Base-by-base conservation (phyloP, 2,888 invertebrate species). In the Sclerodermus sp. region DNA sequence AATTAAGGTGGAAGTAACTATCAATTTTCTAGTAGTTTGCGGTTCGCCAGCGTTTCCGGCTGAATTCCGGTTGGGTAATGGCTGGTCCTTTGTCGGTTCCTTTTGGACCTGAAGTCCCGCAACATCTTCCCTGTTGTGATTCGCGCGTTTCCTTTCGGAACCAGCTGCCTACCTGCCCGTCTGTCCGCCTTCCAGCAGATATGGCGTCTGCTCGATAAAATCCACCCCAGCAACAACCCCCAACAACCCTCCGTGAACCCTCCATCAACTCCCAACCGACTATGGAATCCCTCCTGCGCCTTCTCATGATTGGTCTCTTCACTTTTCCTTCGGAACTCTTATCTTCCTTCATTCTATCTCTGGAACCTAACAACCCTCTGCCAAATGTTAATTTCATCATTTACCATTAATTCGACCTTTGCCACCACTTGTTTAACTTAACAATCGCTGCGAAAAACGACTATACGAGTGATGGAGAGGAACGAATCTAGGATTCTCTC, bases 21-120 rank as follows among this genome's bases (percentile, higher is more conserved):
- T 73, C 57, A 70, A 72, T 72, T 71, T 68, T 66, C 64, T 57
- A 73, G 70, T 64, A 70, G 71, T 65, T 69, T 69, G 73, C 51
- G 69, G 73, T 60, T 45, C 44, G 39, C 49, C 54, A 57, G 55
- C 52, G 49, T 23, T 23, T 23, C 23, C 8, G 23, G 8, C 23
- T 23, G 23, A 23, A 8, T 5, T 23, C 3, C 23, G 4, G 23
- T 8, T 5, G 23, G 23, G 23, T 23, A 23, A 8, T 23, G 3
- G 23, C 4, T 8, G 48, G 56, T 42, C 60, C 60, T 57, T 51
- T 60, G 62, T 66, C 65, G 53, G 55, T 58, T 58, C 54, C 57
- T 57, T 68, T 58, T 52, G 53, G 47, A 38, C 51, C 47, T 43
- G n/a, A 12, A 23, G n/a, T 41, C 12, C 16, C 36, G 12, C n/a